Base-by-base conservation (phyloP, 2,888 invertebrate species). In the Tiphia femorata region DNA sequence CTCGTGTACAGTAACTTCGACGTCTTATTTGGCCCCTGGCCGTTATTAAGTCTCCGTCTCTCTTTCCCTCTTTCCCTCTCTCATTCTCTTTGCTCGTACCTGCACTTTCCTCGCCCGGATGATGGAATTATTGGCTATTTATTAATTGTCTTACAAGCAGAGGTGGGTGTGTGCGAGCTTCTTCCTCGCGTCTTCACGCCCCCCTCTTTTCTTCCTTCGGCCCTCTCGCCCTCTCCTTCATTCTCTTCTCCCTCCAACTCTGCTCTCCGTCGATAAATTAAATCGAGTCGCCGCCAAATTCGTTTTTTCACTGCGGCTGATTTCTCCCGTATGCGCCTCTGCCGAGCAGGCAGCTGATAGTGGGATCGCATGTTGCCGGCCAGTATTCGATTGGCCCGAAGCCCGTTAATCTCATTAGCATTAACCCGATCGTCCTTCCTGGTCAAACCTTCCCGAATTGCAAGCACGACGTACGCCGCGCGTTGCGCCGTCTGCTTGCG, bases 361-460 rank as follows among this genome's bases (percentile, higher is more conserved):
- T 12, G 30, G 42, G 43, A 10, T 38, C 14, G 42, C 48, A 16
- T 30, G 42, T 35, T 23, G 33, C 21, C 12, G 42, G 2, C 23
- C 27, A 14, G 21, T 17, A 47, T 30, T 46, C 29, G n/a, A 40
- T 12, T 40, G 46, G 23, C n/a, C n/a, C 4, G 30, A 16, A 33
- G 12, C 35, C 48, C 20, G 48, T 48, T 53, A 29, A 53, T 48
- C 48, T 48, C 35, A 53, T 48, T 53, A 48, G 38, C 50, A 44
- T 51, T 43, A 37, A 43, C 40, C 19, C 40, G 46, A 53, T 42
- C 27, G 33, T 48, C 48, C 10, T 38, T 51, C 19, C 30, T 25
- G 37, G 12, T 10, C 8, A 12, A 20, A 20, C 23, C 20, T 7
- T n/a, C 20, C 16, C 23, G 23, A 21, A 41, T 16, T 14, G 12